These are phyloP conservation scores for Drosophila nigricruria DNA, from an alignment of 2,888 invertebrate genomes.

Conservation along the genomic window DNA sequence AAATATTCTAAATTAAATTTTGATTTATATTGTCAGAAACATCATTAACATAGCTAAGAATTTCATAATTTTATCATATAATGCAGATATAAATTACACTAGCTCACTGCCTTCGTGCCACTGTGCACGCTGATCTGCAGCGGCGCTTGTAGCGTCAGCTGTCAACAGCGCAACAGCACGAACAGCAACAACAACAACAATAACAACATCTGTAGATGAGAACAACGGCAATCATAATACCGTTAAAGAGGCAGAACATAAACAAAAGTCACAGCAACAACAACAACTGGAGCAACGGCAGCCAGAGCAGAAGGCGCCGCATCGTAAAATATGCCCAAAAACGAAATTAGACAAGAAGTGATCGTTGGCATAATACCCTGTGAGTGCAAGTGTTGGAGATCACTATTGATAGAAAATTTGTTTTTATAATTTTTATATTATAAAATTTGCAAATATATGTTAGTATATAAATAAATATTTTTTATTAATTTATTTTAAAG, in stretches of 20 bases:
- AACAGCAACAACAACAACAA: constrained; percentile 26
- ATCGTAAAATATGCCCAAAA: constrained; percentile 40
- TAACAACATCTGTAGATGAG: constrained; percentile 25
- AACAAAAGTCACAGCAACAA: constrained; percentile 60
- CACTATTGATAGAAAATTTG: no score
- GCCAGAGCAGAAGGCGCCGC: constrained; percentile 25
- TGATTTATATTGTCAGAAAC: no score
- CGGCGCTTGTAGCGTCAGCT: constrained; percentile 54
- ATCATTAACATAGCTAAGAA: neutral
- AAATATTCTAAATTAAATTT: no score
- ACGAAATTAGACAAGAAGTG: neutral
- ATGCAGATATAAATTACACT: neutral
- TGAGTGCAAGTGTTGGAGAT: neutral
- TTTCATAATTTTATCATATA: neutral
- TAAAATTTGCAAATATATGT: no score
- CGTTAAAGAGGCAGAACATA: constrained; percentile 73
- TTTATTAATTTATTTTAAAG: no score
- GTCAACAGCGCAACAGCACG: constrained; percentile 43
- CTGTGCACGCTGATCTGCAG: constrained; percentile 33
- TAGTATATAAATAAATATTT: no score
- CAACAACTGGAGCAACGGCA: constrained; percentile 41
- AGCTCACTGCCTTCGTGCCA: constrained; percentile 10
- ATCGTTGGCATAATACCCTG: constrained; percentile 25
- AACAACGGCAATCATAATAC: constrained; percentile 77
- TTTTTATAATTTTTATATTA: no score